These are phyloP conservation scores for Pseudonaja textilis DNA, from an alignment of 2,113 vertebrate genomes.

Conservation along the genomic window DNA sequence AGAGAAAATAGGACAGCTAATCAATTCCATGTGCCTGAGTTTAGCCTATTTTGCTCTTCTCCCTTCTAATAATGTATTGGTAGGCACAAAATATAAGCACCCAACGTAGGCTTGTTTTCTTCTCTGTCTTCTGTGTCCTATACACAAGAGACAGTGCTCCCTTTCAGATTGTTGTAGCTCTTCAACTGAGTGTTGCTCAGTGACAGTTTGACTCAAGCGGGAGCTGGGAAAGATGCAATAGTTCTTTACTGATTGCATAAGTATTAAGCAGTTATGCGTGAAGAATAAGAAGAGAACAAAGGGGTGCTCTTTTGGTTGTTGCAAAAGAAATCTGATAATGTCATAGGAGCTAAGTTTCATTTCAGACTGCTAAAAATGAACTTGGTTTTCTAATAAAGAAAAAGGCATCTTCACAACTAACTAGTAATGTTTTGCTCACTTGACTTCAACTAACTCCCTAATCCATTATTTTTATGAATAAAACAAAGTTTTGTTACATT, in stretches of 20 bases:
- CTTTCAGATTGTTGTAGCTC: conserved; percentile 30
- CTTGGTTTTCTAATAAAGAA: neutral
- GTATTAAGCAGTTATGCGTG: conserved; percentile 20
- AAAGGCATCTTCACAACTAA: neutral
- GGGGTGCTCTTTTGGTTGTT: accelerated
- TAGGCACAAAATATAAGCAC: conserved; percentile 41
- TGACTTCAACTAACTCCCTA: neutral
- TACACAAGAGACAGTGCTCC: conserved; percentile 60
- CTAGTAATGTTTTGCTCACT: neutral
- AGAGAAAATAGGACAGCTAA: neutral
- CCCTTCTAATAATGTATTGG: neutral
- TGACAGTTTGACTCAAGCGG: conserved; percentile 55
- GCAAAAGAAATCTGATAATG: conserved; percentile 21
- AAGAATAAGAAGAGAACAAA: conserved; percentile 27
- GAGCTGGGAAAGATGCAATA: conserved; percentile 52
- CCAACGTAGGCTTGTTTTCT: conserved; percentile 24
- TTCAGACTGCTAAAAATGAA: conserved; percentile 25
- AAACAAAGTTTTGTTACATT: neutral
- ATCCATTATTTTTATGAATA: neutral
- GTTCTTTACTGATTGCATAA: conserved; percentile 61
- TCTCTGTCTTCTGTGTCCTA: conserved; percentile 23
- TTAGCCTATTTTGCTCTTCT: conserved; percentile 18
- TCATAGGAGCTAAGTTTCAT: conserved; percentile 36
- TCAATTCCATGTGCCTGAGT: neutral
- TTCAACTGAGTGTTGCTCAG: conserved; percentile 42